These are phyloP conservation scores for Heliangelus exortis DNA, from an alignment of 2,797 vertebrate species.

Conservation along the genomic window DNA sequence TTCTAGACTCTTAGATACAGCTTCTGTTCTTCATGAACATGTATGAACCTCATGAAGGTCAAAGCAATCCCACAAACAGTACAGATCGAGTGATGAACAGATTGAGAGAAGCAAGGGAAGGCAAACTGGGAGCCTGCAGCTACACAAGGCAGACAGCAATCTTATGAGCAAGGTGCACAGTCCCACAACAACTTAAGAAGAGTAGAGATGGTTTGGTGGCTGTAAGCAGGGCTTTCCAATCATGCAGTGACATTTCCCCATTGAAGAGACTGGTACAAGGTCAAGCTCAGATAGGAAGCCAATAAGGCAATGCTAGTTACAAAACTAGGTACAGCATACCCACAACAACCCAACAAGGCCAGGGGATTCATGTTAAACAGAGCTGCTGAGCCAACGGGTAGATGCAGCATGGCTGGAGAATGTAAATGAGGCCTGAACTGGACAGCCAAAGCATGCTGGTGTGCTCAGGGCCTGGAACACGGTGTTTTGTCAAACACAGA, in stretches of 20 bases:
- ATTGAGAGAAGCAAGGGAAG: background rate
- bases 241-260: background rate
- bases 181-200: background rate
- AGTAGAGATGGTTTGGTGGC: background rate
- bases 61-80: background rate
- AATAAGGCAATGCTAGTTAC: background rate
- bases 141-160: background rate
- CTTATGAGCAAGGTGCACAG: background rate
- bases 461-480: fast-evolving
- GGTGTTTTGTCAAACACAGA: background rate
- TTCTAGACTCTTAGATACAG: background rate
- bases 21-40: background rate
- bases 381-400: background rate
- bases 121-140: background rate
- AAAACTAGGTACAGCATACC: background rate
- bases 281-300: background rate
- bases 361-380: background rate
- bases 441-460: background rate
- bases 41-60: background rate
- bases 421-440: background rate
- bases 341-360: background rate
- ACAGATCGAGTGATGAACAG: background rate
- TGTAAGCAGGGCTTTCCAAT: background rate
- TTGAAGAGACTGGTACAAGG: background rate
- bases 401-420: background rate